Percentiles rank a stretch among this genome's conserved stretches.
Evolutionary conservation across 2,888 invertebrate species (phyloP).

Genomic region (Eilema sororculum): DNA sequence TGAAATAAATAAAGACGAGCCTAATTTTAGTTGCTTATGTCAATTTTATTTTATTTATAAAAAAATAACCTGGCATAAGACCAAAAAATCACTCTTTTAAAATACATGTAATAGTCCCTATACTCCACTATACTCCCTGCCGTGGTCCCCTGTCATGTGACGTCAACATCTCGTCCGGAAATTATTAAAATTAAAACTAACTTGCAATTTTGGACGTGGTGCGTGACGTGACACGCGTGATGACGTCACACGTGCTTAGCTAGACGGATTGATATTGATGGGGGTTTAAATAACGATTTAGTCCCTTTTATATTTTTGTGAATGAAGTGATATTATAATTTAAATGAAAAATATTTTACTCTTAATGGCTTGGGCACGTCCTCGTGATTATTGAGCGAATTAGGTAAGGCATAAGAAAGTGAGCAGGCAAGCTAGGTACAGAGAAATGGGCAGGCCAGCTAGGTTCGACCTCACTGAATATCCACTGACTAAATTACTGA

Average conservation of each 20-base stretch:
- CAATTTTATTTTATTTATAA: no score
- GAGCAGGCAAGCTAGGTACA: no score
- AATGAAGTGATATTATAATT: neutral
- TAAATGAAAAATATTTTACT: neutral
- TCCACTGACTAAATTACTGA: no score
- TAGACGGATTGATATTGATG: conserved; percentile 36
- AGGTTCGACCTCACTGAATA: no score
- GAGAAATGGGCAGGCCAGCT: no score
- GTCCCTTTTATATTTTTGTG: neutral
- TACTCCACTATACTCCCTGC: neutral
- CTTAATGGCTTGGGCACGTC: no score
- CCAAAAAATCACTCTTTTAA: neutral
- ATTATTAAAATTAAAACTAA: conserved; percentile 61
- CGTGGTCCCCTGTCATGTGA: conserved; percentile 30
- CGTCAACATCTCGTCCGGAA: conserved; percentile 42
- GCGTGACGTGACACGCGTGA: conserved; percentile 28
- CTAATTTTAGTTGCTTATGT: no score
- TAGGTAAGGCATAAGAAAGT: no score
- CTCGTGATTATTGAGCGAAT: no score
- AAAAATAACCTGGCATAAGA: neutral
- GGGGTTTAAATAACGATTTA: neutral
- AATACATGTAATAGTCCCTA: neutral
- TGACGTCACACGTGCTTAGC: conserved; percentile 23
- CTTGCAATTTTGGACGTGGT: conserved; percentile 47
- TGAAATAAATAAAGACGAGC: no score